These are phyloP conservation scores for Chelidonichthys spinosus DNA, from an alignment of 2,797 vertebrate species.

Conservation along the genomic window DNA sequence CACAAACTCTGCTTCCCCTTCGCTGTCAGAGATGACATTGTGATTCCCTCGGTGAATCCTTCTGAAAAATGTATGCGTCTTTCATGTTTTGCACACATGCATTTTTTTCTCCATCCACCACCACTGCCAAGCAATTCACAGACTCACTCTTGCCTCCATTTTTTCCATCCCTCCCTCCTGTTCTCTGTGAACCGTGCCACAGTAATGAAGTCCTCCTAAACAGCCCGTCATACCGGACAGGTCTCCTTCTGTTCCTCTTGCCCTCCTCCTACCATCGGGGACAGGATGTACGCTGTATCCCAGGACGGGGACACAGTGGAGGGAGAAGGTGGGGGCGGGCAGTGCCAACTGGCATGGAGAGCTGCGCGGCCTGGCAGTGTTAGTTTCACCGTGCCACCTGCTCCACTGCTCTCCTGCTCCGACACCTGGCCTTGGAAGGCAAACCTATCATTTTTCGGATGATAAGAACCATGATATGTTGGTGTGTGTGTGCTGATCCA, in stretches of 20 bases:
- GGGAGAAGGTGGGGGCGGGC: slow-evolving; percentile 30
- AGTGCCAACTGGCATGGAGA: slow-evolving; percentile 67
- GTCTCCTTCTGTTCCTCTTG: slow-evolving; percentile 43
- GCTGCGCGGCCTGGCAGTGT: slow-evolving; percentile 40
- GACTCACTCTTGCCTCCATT: not conserved
- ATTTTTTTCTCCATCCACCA: not conserved
- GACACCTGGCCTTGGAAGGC: slow-evolving; percentile 55
- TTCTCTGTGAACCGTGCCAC: slow-evolving; percentile 5
- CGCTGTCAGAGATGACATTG: slow-evolving; percentile 58
- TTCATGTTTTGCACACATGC: slow-evolving; percentile 28
- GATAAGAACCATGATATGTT: slow-evolving; percentile 42
- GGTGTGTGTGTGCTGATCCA: slow-evolving; percentile 28
- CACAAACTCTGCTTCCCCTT: slow-evolving; percentile 26
- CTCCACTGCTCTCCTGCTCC: slow-evolving; percentile 65
- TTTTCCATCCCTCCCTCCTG: not conserved
- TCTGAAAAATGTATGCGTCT: slow-evolving; percentile 63
- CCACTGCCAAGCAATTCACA: slow-evolving; percentile 5
- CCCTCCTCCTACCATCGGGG: slow-evolving; percentile 21
- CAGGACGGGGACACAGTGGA: slow-evolving; percentile 28
- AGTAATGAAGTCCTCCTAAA: slow-evolving; percentile 51
- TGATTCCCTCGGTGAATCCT: slow-evolving; percentile 40
- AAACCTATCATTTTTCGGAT: slow-evolving; percentile 57
- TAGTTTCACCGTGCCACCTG: slow-evolving; percentile 71
- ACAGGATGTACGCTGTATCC: slow-evolving; percentile 62
- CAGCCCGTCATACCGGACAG: slow-evolving; percentile 45